These are phyloP conservation scores for Limenitis camilla DNA, from an alignment of 2,888 invertebrate genomes.

Conservation along the genomic window DNA sequence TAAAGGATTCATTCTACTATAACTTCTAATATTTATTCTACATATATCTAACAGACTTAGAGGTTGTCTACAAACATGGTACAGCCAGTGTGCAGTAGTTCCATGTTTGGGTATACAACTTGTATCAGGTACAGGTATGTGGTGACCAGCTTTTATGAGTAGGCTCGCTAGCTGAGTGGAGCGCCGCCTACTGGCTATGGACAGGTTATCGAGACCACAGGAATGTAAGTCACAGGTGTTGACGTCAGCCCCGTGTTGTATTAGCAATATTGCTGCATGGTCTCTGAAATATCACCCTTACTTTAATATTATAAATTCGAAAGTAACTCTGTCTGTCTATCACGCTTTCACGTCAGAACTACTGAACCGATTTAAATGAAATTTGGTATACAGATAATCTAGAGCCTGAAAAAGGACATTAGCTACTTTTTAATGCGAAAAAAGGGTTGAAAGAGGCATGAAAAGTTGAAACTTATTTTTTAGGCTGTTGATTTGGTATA, in stretches of 20 bases:
- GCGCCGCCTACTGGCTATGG: slow-evolving; percentile 63
- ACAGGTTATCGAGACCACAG: slow-evolving; percentile 71
- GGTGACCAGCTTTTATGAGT: slow-evolving; percentile 61
- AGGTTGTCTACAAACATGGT: slow-evolving; percentile 60
- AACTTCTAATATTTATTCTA: slow-evolving; percentile 68
- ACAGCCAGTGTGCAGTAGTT: slow-evolving; percentile 53
- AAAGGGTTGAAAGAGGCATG: no score
- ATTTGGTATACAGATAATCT: no score
- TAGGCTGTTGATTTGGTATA: no score
- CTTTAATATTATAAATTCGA: not conserved
- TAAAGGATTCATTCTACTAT: slow-evolving; percentile 46
- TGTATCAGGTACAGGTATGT: slow-evolving; percentile 26
- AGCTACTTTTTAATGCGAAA: no score
- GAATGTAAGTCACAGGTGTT: slow-evolving; percentile 74
- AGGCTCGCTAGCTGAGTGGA: slow-evolving; percentile 45
- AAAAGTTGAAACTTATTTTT: no score
- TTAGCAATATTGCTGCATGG: slow-evolving; percentile 70
- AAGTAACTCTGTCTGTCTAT: no score
- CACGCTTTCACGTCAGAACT: no score
- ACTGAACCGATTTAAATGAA: no score
- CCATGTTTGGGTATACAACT: slow-evolving; percentile 33
- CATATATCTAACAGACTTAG: slow-evolving; percentile 71
- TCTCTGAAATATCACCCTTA: slow-evolving; percentile 54
- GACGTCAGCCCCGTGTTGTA: slow-evolving; percentile 78
- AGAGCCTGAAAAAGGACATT: no score